Evolutionary conservation across 2,888 invertebrate genomes (phyloP).

Genomic region (Ligdia adustata): DNA sequence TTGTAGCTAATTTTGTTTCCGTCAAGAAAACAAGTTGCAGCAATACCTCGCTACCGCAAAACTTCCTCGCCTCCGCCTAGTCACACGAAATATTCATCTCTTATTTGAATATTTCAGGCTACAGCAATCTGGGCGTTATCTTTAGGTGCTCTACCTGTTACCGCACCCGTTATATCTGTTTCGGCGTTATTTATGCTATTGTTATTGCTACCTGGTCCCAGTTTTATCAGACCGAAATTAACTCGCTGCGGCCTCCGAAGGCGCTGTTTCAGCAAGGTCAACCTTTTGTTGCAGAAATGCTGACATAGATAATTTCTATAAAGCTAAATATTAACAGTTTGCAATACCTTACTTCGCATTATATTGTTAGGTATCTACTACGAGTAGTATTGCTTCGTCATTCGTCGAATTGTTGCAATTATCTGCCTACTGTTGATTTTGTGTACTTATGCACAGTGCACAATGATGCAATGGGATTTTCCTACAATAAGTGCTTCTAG

Average conservation of each 20-base stretch:
- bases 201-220: slow-evolving; percentile 38
- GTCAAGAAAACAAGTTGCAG: too few species aligned
- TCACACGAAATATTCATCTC: slow-evolving; percentile 57
- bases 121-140: slow-evolving; percentile 33
- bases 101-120: slow-evolving; percentile 54
- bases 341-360: too few species aligned
- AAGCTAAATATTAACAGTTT: too few species aligned
- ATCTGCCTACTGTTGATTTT: too few species aligned
- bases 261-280: slow-evolving; percentile 28
- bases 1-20: too few species aligned
- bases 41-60: neutral
- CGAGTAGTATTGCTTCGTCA: too few species aligned
- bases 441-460: too few species aligned
- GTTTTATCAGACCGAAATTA: slow-evolving; percentile 37
- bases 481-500: too few species aligned
- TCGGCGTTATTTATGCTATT: slow-evolving; percentile 31
- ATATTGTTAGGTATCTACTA: too few species aligned
- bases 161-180: slow-evolving; percentile 27
- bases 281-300: slow-evolving; percentile 30
- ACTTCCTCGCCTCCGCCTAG: slow-evolving; percentile 39
- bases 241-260: slow-evolving; percentile 27
- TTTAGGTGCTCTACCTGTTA: slow-evolving; percentile 33
- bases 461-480: too few species aligned
- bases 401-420: too few species aligned
- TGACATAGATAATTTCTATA: slow-evolving; percentile 14